Evolutionary conservation across 2,797 vertebrate species (phyloP).

Genomic region (Enteromius trimaculatus): DNA sequence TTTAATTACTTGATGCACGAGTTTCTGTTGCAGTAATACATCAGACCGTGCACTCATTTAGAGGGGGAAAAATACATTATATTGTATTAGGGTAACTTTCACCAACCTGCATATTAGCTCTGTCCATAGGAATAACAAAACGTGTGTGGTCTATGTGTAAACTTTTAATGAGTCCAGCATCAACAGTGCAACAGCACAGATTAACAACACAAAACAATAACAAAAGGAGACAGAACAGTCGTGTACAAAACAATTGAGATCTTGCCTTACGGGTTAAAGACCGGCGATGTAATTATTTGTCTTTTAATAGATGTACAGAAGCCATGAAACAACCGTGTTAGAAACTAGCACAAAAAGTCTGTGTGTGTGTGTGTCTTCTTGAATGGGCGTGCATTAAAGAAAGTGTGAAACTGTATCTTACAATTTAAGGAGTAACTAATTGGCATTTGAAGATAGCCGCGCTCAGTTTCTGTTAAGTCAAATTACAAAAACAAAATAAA

Average conservation of each 20-base stretch:
- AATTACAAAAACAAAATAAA: conserved; percentile 17
- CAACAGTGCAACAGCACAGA: conserved; percentile 70
- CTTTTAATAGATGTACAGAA: not conserved
- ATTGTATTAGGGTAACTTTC: not conserved
- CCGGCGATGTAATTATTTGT: not conserved
- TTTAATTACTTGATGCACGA: not conserved
- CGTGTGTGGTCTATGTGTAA: conserved; percentile 63
- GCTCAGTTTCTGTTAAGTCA: conserved; percentile 31
- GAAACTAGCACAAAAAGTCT: not conserved
- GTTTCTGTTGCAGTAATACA: not conserved
- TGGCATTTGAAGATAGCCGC: conserved; percentile 26
- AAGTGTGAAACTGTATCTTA: conserved; percentile 20
- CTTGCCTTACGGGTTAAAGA: not conserved
- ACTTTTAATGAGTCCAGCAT: conserved; percentile 78
- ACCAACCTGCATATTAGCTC: not conserved
- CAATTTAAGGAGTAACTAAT: conserved; percentile 2
- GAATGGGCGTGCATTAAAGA: conserved; percentile 13
- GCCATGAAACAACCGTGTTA: not conserved
- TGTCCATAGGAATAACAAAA: conserved; percentile 35
- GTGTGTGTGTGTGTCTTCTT: conserved; percentile 1
- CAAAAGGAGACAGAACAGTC: conserved; percentile 23
- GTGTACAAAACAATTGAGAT: conserved; percentile 23
- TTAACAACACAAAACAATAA: conserved; percentile 58
- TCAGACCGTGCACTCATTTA: not conserved
- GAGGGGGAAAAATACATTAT: not conserved